Conservation (phyloP, 2,797 vertebrate species). For the Eulemur mongoz region DNA sequence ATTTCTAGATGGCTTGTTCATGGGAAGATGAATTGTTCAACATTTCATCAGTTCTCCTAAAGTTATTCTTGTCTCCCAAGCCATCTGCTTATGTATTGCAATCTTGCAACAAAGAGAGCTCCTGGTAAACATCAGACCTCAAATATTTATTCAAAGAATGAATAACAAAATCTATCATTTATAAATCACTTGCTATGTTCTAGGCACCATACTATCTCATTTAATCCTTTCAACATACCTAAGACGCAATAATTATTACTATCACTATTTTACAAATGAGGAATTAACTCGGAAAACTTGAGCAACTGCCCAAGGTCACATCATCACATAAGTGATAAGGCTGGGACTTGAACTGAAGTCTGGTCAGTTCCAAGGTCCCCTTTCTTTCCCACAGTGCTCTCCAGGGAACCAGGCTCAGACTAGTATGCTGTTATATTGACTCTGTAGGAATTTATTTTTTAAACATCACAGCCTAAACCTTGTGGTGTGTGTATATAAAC, state of each 20-base stretch:
- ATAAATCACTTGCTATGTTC: not conserved
- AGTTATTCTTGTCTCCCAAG: not conserved
- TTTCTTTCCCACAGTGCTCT: not conserved
- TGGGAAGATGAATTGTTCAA: not conserved
- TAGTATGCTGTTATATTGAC: not conserved
- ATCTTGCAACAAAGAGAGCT: not conserved
- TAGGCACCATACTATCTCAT: not conserved
- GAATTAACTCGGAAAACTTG: slow-evolving; percentile 14
- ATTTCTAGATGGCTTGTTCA: not conserved
- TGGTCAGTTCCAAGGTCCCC: not conserved
- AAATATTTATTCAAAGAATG: slow-evolving; percentile 44
- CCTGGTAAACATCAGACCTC: slow-evolving; percentile 8
- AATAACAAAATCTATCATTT: slow-evolving; percentile 14
- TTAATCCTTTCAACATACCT: not conserved
- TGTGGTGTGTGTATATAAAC: not conserved
- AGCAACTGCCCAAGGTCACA: not conserved
- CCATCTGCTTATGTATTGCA: not conserved
- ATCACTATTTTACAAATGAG: slow-evolving; percentile 18
- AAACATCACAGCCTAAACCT: not conserved
- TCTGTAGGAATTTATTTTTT: not conserved
- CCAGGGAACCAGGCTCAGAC: not conserved
- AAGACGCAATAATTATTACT: not conserved
- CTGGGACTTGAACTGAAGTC: not conserved
- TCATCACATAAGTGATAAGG: not conserved
- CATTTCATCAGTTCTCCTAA: not conserved